phyloP scores from a whole-genome alignment of 2,888 invertebrate species.

The Rhagonycha lutea region DNA sequence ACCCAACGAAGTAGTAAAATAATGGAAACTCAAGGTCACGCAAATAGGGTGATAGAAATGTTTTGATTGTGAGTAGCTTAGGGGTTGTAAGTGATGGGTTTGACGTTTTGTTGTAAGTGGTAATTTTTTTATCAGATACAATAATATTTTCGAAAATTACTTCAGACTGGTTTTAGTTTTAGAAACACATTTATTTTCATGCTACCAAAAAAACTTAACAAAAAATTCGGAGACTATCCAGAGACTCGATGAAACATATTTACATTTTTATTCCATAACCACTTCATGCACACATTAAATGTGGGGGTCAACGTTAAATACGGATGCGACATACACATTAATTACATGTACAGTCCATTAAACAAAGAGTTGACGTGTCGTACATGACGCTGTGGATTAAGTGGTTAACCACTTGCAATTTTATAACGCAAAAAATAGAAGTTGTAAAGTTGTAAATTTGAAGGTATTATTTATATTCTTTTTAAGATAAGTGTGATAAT shows the following conservation, averaged over 20 bases:
- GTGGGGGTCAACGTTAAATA: too few species aligned
- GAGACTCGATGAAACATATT: background rate
- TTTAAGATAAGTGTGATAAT: background rate
- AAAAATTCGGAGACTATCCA: background rate
- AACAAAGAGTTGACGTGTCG: background rate
- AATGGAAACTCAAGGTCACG: background rate
- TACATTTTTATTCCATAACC: background rate
- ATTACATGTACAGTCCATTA: background rate
- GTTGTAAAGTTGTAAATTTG: background rate
- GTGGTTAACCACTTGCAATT: background rate
- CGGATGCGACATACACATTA: too few species aligned
- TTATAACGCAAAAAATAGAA: background rate
- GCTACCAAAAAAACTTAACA: background rate
- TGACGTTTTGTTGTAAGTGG: background rate
- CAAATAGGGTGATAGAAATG: background rate
- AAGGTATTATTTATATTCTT: background rate
- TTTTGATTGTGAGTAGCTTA: background rate
- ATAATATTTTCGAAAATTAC: background rate
- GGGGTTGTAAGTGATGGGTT: background rate
- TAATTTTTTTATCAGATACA: background rate
- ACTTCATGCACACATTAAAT: too few species aligned
- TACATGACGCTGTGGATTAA: background rate
- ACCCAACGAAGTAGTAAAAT: background rate
- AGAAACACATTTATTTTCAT: background rate
- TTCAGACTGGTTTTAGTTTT: background rate